Conservation (phyloP, 53 echinoderm and acorn worm species). For the Echinarachnius parma region DNA sequence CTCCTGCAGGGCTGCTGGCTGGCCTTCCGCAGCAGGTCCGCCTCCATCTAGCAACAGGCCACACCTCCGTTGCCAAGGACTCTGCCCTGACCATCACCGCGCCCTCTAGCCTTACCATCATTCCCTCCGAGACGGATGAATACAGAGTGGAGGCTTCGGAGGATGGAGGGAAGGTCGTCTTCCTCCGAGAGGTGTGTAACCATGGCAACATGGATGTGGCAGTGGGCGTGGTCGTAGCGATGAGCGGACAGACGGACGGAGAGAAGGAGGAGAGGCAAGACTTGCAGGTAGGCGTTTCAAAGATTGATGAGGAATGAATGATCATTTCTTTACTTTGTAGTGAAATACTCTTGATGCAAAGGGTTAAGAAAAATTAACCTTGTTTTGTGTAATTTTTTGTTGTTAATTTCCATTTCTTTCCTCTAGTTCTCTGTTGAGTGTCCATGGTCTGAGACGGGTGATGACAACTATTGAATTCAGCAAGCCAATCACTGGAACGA, state of each 20-base stretch:
- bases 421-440: conserved; percentile 14
- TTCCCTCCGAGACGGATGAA: conserved; percentile 43
- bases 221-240: conserved; percentile 35
- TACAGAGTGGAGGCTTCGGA: conserved; percentile 42
- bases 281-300: conserved; percentile 41
- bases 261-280: conserved; percentile 46
- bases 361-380: not conserved
- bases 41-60: conserved; percentile 68
- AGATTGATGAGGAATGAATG: no score
- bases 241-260: conserved; percentile 31
- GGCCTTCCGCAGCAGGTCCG: conserved; percentile 76
- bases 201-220: conserved; percentile 47
- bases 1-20: conserved; percentile 48
- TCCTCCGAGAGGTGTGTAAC: conserved; percentile 41
- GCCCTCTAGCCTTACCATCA: conserved; percentile 55
- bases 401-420: conserved; percentile 12
- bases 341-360: not conserved
- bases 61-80: conserved; percentile 53
- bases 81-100: conserved; percentile 65
- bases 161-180: conserved; percentile 30
- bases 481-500: conserved; percentile 84
- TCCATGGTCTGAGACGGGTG: conserved; percentile 37
- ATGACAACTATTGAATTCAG: conserved; percentile 60
- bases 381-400: no score
- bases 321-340: not conserved